Conservation (phyloP, 2,888 invertebrate genomes). For the Euzophera pinguis region DNA sequence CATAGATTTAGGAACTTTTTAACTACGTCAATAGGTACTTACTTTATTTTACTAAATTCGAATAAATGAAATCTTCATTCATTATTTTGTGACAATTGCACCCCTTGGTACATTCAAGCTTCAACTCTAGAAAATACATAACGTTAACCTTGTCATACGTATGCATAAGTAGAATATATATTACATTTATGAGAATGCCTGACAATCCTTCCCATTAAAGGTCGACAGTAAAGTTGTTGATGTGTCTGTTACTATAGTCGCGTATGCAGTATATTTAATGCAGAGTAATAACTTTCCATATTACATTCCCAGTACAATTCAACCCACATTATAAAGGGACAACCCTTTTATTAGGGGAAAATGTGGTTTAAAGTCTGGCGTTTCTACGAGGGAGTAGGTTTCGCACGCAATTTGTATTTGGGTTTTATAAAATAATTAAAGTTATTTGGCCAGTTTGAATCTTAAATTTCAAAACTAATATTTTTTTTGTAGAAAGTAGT, state of each 20-base stretch:
- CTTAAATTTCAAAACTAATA: too few relatives aligned
- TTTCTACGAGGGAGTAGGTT: background rate
- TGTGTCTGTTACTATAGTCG: background rate
- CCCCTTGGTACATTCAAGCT: too few relatives aligned
- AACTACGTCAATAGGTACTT: too few relatives aligned
- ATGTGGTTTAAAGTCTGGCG: background rate
- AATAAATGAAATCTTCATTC: too few relatives aligned
- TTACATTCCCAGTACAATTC: background rate
- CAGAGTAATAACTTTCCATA: background rate
- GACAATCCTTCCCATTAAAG: background rate
- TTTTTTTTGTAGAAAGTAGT: too few relatives aligned
- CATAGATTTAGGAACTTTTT: too few relatives aligned
- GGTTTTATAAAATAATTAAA: background rate
- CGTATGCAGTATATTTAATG: background rate
- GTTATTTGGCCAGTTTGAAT: background rate
- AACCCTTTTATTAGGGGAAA: conserved; percentile 1
- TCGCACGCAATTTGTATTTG: too few relatives aligned
- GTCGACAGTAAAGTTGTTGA: background rate
- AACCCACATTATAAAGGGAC: conserved; percentile 4
- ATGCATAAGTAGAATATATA: too few relatives aligned
- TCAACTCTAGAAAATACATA: too few relatives aligned
- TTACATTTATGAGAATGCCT: background rate
- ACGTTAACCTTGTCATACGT: too few relatives aligned
- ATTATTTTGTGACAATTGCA: too few relatives aligned
- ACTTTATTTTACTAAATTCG: too few relatives aligned